A percentile compares a stretch with the other conserved stretches of the same genome.
These are phyloP conservation scores for Paralichthys olivaceus DNA, from an alignment of 2,113 vertebrate genomes.

Conservation along the genomic window DNA sequence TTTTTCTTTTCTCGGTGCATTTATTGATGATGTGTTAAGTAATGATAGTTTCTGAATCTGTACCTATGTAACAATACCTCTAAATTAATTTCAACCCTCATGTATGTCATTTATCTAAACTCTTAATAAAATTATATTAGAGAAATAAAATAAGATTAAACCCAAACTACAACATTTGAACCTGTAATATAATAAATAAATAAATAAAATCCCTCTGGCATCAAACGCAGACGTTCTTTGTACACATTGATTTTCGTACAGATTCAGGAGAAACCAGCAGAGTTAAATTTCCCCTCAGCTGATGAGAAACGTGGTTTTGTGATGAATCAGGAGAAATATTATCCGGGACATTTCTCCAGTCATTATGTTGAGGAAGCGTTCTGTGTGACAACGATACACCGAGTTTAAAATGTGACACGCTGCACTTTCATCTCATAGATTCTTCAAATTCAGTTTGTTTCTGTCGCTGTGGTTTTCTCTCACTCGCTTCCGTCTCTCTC, in stretches of 20 bases:
- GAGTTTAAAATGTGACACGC: slow-evolving; percentile 8
- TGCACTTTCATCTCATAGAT: slow-evolving; percentile 16
- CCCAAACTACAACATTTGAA: no score
- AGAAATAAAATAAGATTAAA: background rate
- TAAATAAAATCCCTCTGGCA: background rate
- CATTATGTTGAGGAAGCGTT: background rate
- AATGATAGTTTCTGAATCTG: no score
- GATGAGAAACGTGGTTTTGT: slow-evolving; percentile 24
- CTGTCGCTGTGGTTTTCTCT: no score
- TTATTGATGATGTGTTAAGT: no score
- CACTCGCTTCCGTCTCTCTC: no score
- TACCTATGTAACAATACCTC: no score
- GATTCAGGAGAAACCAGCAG: background rate
- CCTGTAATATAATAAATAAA: background rate
- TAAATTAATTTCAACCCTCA: no score
- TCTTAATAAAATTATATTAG: background rate
- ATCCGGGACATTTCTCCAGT: background rate
- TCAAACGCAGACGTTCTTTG: no score
- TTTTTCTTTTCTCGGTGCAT: no score
- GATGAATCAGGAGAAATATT: slow-evolving; percentile 31
- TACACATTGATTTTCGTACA: no score
- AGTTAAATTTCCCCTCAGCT: background rate
- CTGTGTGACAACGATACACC: background rate
- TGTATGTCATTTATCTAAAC: background rate
- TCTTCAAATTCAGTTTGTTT: background rate